Conservation (phyloP, 2,888 invertebrate species). For the Neuroscelio doddi region DNA sequence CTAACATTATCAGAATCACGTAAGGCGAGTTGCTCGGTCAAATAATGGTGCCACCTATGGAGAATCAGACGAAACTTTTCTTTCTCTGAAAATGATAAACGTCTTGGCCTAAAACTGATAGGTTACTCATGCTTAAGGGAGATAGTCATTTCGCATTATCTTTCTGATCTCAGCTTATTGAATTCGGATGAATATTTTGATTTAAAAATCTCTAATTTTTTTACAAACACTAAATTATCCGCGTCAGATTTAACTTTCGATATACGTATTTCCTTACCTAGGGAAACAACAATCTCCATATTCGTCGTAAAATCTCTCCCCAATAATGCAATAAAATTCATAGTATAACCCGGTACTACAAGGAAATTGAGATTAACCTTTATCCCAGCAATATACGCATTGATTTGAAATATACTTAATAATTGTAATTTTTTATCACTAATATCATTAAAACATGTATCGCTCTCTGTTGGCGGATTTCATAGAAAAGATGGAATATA, state of each 20-base stretch:
- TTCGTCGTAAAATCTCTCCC: conserved; percentile 17
- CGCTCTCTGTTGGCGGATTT: not conserved
- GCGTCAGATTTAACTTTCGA: too few relatives aligned
- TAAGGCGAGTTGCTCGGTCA: conserved; percentile 8
- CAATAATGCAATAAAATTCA: conserved; percentile 9
- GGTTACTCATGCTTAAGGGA: conserved; percentile 20
- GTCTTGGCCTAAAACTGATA: conserved; percentile 22
- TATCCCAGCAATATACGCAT: conserved; percentile 1
- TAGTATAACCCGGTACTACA: conserved; percentile 20
- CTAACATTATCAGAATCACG: conserved; percentile 14
- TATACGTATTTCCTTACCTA: too few relatives aligned
- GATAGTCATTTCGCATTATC: conserved; percentile 9
- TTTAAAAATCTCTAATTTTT: conserved; percentile 7
- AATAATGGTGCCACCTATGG: conserved; percentile 9
- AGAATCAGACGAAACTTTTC: conserved; percentile 11
- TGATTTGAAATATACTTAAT: conserved; percentile 7
- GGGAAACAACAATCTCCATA: too few relatives aligned
- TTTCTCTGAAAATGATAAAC: conserved; percentile 15
- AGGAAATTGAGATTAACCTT: conserved; percentile 3
- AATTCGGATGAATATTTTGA: not conserved
- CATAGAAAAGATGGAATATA: conserved; percentile 1
- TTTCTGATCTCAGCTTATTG: not conserved
- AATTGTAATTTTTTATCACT: conserved; percentile 10
- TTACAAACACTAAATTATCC: not conserved
- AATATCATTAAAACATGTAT: conserved; percentile 3